phyloP scores from a whole-genome alignment of 2,797 vertebrate species.

The Microhierax caerulescens region DNA sequence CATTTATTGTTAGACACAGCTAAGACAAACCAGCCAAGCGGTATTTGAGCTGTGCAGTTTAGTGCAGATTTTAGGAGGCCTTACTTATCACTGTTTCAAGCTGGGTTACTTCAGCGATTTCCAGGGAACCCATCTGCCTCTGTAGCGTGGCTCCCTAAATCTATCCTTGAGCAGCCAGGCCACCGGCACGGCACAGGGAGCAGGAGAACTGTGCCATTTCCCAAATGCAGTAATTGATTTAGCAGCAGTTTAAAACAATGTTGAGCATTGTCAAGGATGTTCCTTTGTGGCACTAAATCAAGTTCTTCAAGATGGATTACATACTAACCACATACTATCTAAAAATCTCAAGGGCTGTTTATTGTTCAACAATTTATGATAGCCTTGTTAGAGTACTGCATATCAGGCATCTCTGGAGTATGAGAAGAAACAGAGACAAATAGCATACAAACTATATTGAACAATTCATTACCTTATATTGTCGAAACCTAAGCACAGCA shows the following conservation, averaged over 20 bases:
- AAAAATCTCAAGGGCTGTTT: slow-evolving; percentile 76
- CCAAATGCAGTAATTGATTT: slow-evolving; percentile 74
- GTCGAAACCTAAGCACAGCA: slow-evolving; percentile 63
- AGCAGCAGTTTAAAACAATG: slow-evolving; percentile 78
- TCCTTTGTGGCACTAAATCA: slow-evolving; percentile 75
- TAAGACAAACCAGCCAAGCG: background rate
- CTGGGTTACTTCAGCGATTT: slow-evolving; percentile 20
- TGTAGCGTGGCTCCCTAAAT: background rate
- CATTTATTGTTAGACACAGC: background rate
- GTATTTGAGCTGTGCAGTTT: background rate
- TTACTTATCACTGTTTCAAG: background rate
- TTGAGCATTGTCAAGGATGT: slow-evolving; percentile 67
- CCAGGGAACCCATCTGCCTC: background rate
- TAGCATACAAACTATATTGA: slow-evolving; percentile 64
- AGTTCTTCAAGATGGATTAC: slow-evolving; percentile 72
- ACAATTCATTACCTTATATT: slow-evolving; percentile 77
- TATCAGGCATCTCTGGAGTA: slow-evolving; percentile 71
- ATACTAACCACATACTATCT: slow-evolving; percentile 71
- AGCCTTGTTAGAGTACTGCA: slow-evolving; percentile 72
- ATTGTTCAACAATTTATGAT: slow-evolving; percentile 75
- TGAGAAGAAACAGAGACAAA: slow-evolving; percentile 75
- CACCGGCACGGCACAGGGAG: background rate
- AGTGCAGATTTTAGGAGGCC: background rate
- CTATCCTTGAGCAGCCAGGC: slow-evolving; percentile 28
- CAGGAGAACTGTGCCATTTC: slow-evolving; percentile 22